Evolutionary conservation across 2,797 vertebrate species (phyloP), one percentile per base, ranked within the genome.

Genomic region (Tapera naevia): DNA sequence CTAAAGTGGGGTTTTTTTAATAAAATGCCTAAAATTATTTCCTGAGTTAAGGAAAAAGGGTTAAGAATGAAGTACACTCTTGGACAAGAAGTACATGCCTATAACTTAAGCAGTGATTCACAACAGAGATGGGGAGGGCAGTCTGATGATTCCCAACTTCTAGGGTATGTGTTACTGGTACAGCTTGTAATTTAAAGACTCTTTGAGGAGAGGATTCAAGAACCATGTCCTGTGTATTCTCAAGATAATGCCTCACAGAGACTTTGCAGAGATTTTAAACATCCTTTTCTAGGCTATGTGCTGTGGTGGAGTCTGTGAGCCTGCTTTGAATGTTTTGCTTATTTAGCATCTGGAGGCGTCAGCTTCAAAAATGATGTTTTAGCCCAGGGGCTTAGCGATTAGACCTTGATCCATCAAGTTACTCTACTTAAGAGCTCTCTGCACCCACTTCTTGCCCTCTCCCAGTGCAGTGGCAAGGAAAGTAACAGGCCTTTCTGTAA

Each of bases 371-470:
- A 89, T 30, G 5, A 91, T 86, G 82, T 39, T 72, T 92, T 69
- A 94, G 69, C 89, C 61, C 50, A 58, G 41, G 22, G 61, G 25
- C 46, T 93, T 46, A 80, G 79, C 84, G 89, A 83, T 92, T 92
- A 95, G 84, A 89, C 51, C 43, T 64, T 72, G 28, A 83, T 86
- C 82, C 85, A 95, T 94, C 96, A 92, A 95, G 79, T 73, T 66
- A 79, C 35, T 88, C 72, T 46, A 14, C 70, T 75, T 87, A 93
- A 92, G 82, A 94, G 69, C 54, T 86, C 23, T 89, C 65, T 7
- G 1, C 23, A 45, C 19, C 12, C 53, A 69, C 53, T 85, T 48
- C 39, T 57, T 86, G n/a, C 19, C 39, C 43, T 46, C 32, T 93
- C 54, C 11, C 54, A 53, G 23, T 32, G 43, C 37, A 76, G 66